phyloP scores from a whole-genome alignment of 2,113 vertebrate species.

The Oophaga pumilio region DNA sequence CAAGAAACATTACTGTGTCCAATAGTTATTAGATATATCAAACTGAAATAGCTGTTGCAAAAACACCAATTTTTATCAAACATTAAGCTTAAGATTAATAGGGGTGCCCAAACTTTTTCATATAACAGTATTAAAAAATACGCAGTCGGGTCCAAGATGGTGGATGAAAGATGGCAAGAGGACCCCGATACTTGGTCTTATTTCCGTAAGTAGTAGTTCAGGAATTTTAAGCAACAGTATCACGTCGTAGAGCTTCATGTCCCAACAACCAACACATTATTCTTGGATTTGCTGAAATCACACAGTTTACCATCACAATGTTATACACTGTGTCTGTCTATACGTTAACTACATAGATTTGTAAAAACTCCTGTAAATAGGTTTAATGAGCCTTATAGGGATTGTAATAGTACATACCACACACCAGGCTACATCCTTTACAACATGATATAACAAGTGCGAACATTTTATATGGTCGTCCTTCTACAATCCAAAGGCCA shows the following conservation, averaged over 20 bases:
- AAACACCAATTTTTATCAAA: too few relatives aligned
- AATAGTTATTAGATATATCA: too few relatives aligned
- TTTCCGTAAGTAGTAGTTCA: not conserved
- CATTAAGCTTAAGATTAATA: too few relatives aligned
- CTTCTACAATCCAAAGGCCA: not conserved
- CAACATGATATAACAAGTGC: slow-evolving; percentile 15
- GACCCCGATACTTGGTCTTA: too few relatives aligned
- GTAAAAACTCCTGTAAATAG: not conserved
- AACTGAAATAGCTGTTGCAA: too few relatives aligned
- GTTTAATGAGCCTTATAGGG: not conserved
- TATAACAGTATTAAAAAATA: too few relatives aligned
- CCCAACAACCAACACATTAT: not conserved
- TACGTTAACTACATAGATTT: not conserved
- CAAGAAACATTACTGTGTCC: too few relatives aligned
- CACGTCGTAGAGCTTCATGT: not conserved
- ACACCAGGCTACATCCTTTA: not conserved
- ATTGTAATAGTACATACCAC: not conserved
- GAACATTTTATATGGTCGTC: not conserved
- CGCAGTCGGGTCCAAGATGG: too few relatives aligned
- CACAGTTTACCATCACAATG: not conserved
- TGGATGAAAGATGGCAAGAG: too few relatives aligned
- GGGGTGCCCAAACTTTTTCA: too few relatives aligned
- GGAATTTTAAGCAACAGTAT: not conserved
- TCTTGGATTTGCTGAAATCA: not conserved
- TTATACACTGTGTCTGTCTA: not conserved